These are phyloP conservation scores for Halcyon chelicuti DNA, from an alignment of 2,797 vertebrate genomes.

Conservation along the genomic window DNA sequence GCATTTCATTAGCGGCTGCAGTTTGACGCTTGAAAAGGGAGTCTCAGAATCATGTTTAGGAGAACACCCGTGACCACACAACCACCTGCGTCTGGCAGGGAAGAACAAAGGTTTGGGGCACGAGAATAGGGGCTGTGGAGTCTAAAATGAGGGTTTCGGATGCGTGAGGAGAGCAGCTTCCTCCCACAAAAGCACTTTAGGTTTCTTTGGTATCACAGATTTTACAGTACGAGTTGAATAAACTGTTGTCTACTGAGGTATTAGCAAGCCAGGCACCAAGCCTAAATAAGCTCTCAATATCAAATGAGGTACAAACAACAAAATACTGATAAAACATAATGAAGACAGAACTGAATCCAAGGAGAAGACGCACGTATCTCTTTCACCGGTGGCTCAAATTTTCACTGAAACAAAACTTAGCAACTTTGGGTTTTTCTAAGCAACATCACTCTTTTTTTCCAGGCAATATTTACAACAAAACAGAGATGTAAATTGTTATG, in stretches of 20 bases:
- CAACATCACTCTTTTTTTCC: not conserved
- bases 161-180: not conserved
- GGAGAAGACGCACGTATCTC: not conserved
- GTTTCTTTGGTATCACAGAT: not conserved
- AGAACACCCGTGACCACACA: not conserved
- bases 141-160: not conserved
- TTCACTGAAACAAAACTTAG: not conserved
- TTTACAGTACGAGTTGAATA: not conserved
- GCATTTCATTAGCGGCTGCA: not conserved
- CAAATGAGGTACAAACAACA: conserved; percentile 7
- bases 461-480: not conserved
- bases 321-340: conserved; percentile 38
- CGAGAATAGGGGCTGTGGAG: not conserved
- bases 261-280: not conserved
- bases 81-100: not conserved
- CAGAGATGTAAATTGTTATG: not conserved
- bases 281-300: not conserved
- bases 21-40: not conserved
- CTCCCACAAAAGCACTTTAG: not conserved
- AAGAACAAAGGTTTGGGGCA: not conserved
- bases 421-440: not conserved
- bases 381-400: not conserved
- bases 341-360: not conserved
- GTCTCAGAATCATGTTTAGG: not conserved
- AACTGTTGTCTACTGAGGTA: not conserved